Conservation (phyloP, 2,888 invertebrate species). For the Patella caerulea region DNA sequence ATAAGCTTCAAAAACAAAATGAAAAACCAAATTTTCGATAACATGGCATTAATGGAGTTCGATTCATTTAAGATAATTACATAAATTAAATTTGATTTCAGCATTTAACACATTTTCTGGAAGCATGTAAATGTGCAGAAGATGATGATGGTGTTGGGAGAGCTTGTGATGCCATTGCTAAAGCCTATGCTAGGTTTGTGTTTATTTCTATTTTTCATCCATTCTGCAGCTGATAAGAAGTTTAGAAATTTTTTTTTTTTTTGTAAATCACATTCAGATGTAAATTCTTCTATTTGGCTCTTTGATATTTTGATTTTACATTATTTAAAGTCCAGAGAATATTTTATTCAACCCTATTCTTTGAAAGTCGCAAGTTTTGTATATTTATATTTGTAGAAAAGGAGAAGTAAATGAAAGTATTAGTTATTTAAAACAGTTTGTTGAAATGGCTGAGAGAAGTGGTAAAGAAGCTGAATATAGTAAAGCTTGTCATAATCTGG, state of each 20-base stretch:
- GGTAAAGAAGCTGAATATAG: constrained; percentile 67
- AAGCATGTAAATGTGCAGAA: constrained; percentile 55
- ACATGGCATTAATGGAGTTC: no score
- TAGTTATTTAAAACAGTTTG: constrained; percentile 67
- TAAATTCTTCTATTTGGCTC: not conserved
- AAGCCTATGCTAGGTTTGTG: constrained; percentile 66
- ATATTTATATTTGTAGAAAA: constrained; percentile 50
- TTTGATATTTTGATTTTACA: not conserved
- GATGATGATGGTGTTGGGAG: constrained; percentile 66
- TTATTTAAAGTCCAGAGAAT: not conserved
- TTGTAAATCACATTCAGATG: not conserved
- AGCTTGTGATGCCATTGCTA: constrained; percentile 70
- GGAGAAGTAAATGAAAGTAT: constrained; percentile 68
- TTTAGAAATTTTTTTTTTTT: no score
- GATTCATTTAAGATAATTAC: no score
- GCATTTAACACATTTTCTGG: constrained; percentile 66
- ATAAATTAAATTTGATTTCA: constrained; percentile 40
- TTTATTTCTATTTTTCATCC: not conserved
- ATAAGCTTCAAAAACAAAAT: no score
- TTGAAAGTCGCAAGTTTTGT: not conserved
- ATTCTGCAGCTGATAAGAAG: no score
- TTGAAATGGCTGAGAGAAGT: constrained; percentile 67
- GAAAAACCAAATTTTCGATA: no score
- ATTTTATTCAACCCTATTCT: not conserved
- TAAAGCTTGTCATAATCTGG: constrained; percentile 69